phyloP scores from a whole-genome alignment of 2,888 invertebrate genomes.

The Crocallis elinguaria region DNA sequence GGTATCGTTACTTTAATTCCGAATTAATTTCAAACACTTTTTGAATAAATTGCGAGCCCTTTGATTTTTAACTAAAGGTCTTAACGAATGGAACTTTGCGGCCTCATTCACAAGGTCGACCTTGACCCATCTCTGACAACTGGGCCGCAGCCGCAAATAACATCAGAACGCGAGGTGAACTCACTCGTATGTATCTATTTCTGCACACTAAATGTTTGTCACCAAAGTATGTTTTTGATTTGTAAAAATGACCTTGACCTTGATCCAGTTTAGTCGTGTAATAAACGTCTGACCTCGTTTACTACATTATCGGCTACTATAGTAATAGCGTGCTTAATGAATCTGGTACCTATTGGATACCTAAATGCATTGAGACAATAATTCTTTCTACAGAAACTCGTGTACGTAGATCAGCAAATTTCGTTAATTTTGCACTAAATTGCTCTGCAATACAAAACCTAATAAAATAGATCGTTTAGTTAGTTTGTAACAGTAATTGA shows the following conservation, averaged over 20 bases:
- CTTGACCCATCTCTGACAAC: slow-evolving; percentile 78
- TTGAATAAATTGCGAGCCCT: background rate
- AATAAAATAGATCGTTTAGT: no score
- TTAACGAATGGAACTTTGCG: slow-evolving; percentile 46
- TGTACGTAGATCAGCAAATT: background rate
- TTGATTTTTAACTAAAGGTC: slow-evolving; percentile 10
- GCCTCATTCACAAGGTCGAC: slow-evolving; percentile 67
- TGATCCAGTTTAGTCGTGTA: slow-evolving; percentile 80
- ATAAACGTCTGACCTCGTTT: slow-evolving; percentile 82
- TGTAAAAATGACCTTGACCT: slow-evolving; percentile 84
- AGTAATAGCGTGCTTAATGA: slow-evolving; percentile 64
- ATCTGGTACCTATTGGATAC: slow-evolving; percentile 41
- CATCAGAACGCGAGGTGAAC: slow-evolving; percentile 72
- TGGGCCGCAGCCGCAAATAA: slow-evolving; percentile 75
- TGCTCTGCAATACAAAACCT: background rate
- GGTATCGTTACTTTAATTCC: slow-evolving; percentile 22
- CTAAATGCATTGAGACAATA: slow-evolving; percentile 5
- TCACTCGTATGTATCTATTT: slow-evolving; percentile 70
- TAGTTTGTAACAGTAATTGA: no score
- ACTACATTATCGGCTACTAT: slow-evolving; percentile 76
- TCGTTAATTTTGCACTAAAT: background rate
- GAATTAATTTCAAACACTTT: background rate
- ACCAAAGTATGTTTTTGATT: slow-evolving; percentile 76
- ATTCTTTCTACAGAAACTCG: background rate
- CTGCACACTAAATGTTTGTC: slow-evolving; percentile 71